Evolutionary conservation across 2,797 vertebrate genomes (phyloP), one percentile per base, ranked within the genome.

Genomic region (Discoglossus pictus): DNA sequence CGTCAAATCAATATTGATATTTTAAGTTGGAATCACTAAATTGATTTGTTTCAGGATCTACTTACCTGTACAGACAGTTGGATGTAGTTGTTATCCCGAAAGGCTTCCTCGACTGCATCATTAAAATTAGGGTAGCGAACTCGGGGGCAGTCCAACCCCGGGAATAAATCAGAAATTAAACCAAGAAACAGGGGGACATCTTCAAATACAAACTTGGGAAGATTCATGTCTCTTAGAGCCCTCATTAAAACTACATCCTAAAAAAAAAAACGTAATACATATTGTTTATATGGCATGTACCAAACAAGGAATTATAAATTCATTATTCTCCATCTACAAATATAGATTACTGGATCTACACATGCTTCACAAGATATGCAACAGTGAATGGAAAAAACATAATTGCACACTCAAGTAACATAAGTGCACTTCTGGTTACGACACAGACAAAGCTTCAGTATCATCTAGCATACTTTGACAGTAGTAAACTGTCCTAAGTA

Each of bases 171-270:
- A 4, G 93, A 88, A 73, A 99, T 95, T 39, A 99, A 83, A 16
- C 96, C 96, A 6, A 98, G 91, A 76, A 99, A 99, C 54, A 99
- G 89, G 51, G 96, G 94, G 1, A 98, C 93, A 0, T 99, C 97
- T 76, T 98, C 97, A 77, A 95, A 99, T 38, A 99, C 92, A 77
- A 99, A 94, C 81, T 98, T 99, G 68, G 97, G 97, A 47, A 98
- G 90, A 77, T 99, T 99, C 95, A 95, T 98, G 79, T 99, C 97
- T 62, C 96, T 87, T 27, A 99, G 86, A 8, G 97, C 95, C 64
- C 97, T 86, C 96, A 99, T 98, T 78, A 99, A 78, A 24, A 99
- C 95, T 68, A 98, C 91, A 12, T 98, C 96, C 97, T 99, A 78
- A n/a, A 48, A 1, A 51, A 69, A 13, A 50, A 0, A n/a, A 0